Evolutionary conservation across 2,888 invertebrate genomes (phyloP).

Genomic region (Ditula angustiorana): DNA sequence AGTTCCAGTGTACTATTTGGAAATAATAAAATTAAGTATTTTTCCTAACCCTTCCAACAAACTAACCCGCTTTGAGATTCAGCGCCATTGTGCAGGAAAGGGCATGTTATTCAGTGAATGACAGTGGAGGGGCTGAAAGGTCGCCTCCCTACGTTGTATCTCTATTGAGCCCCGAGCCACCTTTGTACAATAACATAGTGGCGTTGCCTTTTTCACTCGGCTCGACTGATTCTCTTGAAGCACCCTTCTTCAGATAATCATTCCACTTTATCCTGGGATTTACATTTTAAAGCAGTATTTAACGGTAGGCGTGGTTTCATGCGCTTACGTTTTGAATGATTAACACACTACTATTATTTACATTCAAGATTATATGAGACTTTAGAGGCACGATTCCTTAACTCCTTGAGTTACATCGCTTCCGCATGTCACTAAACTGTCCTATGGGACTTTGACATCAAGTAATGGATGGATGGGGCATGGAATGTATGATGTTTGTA

Average conservation of each 20-base stretch:
- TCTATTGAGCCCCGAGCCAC: slow-evolving; percentile 57
- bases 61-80: slow-evolving; percentile 53
- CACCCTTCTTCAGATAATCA: slow-evolving; percentile 31
- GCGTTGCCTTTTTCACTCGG: slow-evolving; percentile 53
- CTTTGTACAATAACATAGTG: slow-evolving; percentile 61
- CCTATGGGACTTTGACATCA: too few species aligned
- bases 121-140: slow-evolving; percentile 64
- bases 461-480: too few species aligned
- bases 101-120: slow-evolving; percentile 70
- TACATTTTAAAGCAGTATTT: background rate
- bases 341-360: too few species aligned
- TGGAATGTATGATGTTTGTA: too few species aligned
- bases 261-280: slow-evolving; percentile 17
- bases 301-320: background rate
- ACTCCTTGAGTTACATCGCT: too few species aligned
- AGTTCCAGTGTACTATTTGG: slow-evolving; percentile 28
- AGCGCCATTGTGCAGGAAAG: slow-evolving; percentile 68
- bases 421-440: too few species aligned
- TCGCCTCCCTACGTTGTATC: slow-evolving; percentile 65
- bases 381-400: too few species aligned
- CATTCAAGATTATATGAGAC: too few species aligned
- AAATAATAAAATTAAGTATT: slow-evolving; percentile 30
- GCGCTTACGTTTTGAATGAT: too few species aligned
- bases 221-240: slow-evolving; percentile 10
- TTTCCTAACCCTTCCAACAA: slow-evolving; percentile 37